Percentiles rank a stretch among this genome's conserved stretches.
Conservation (phyloP, 2,113 vertebrate species). For the Riparia riparia region DNA sequence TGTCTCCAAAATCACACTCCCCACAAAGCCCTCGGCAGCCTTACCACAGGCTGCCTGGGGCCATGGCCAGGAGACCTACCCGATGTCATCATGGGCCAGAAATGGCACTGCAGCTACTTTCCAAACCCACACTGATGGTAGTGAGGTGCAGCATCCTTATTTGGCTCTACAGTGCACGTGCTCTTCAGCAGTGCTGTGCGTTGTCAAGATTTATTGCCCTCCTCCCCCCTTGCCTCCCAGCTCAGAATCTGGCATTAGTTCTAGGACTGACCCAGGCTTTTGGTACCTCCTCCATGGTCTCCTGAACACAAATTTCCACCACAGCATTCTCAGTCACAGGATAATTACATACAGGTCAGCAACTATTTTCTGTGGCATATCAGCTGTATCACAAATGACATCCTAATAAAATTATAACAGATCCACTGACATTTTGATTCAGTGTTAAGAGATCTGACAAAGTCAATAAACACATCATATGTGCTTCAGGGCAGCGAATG, state of each 20-base stretch:
- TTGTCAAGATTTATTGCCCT: neutral
- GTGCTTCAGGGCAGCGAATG: neutral
- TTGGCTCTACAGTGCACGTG: neutral
- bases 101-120: neutral
- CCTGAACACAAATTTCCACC: neutral
- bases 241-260: neutral
- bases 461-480: neutral
- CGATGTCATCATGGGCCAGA: neutral
- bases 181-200: neutral
- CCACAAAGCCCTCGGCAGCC: neutral
- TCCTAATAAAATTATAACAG: slow-evolving; percentile 33
- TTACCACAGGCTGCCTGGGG: neutral
- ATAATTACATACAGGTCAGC: neutral
- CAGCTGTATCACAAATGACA: slow-evolving; percentile 29
- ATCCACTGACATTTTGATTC: slow-evolving; percentile 44
- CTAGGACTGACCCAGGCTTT: neutral
- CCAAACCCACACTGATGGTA: neutral
- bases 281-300: neutral
- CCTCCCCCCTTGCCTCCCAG: neutral
- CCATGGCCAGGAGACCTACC: neutral
- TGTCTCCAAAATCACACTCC: fast-evolving
- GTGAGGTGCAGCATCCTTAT: neutral
- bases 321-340: neutral
- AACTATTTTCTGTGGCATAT: neutral
- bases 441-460: slow-evolving; percentile 32